Base-by-base conservation (phyloP, 92 coral and sea anemone species). In the Isaurus tuberculatus region DNA sequence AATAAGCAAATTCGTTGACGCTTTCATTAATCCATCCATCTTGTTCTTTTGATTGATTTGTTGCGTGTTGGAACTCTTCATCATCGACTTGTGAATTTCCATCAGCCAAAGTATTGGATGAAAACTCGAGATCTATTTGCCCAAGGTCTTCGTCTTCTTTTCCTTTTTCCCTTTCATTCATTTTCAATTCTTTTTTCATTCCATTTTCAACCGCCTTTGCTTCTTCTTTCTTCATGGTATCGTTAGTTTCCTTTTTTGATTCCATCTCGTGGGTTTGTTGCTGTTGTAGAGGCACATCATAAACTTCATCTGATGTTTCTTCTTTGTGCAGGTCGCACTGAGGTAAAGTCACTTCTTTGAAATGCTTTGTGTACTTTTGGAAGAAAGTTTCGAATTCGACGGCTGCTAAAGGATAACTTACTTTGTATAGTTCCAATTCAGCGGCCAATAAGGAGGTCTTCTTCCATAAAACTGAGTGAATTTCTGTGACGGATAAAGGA, bases 391-490 rank as follows among this genome's bases (percentile, higher is more conserved):
- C 34, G 20, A 88, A 60, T 8, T 84, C 44, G 27, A 72, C 55
- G 13, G 31, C 40, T 42, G 49, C 44, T 36, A 84, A 6, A 19
- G 73, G 44, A 43, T 60, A 82, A 51, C 91, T 67, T 23, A 92
- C 86, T 44, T 77, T 85, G 27, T 81, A 86, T 22, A 96, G 89
- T 63, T 90, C 84, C 46, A 96, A 85, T 61, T 88, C 75, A 1
- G 88, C 89, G 15, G 92, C 58, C 40, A 91, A 78, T 3, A 80
- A 72, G 37, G 91, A 55, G 32, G 84, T 89, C 44, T 90, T 77
- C 80, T 70, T 67, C 99, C 99, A 96, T 20, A 92, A 87, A 28
- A 86, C 61, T 16, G 88, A 79, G 81, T 96, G 99, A 49, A 94
- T 79, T 65, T 81, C 91, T 13, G 93, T 85, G 2, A 88, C 82